phyloP scores from a whole-genome alignment of 2,113 vertebrate genomes.

The Marmota monax region DNA sequence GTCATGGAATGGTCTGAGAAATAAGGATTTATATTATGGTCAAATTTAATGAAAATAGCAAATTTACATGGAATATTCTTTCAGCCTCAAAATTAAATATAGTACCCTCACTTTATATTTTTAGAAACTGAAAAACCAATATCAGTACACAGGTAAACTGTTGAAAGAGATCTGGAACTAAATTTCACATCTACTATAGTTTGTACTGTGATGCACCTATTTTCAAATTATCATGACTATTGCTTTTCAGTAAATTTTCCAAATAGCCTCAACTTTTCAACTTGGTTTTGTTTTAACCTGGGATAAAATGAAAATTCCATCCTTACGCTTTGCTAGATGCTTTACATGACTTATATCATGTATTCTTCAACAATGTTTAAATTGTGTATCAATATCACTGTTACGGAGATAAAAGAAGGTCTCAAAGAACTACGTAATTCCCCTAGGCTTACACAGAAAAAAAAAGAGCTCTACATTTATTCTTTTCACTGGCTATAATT shows the following conservation, averaged over 20 bases:
- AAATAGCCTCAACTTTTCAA: neutral
- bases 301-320: slow-evolving; percentile 6
- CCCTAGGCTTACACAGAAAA: neutral
- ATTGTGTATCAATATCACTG: neutral
- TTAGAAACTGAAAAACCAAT: neutral
- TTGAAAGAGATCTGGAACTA: neutral
- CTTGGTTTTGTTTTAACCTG: neutral
- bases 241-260: neutral
- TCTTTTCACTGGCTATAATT: neutral
- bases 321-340: neutral
- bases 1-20: neutral
- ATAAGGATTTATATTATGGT: neutral
- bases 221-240: neutral
- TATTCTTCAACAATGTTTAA: neutral
- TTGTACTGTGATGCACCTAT: neutral
- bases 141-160: neutral
- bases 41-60: neutral
- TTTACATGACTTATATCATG: neutral
- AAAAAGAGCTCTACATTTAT: neutral
- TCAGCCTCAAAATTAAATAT: neutral
- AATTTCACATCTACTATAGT: neutral
- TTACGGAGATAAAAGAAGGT: neutral
- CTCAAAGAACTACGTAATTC: neutral
- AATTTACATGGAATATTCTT: neutral
- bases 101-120: neutral